These are phyloP conservation scores for Ophion ventricosus DNA, from an alignment of 2,888 invertebrate genomes.

Conservation along the genomic window DNA sequence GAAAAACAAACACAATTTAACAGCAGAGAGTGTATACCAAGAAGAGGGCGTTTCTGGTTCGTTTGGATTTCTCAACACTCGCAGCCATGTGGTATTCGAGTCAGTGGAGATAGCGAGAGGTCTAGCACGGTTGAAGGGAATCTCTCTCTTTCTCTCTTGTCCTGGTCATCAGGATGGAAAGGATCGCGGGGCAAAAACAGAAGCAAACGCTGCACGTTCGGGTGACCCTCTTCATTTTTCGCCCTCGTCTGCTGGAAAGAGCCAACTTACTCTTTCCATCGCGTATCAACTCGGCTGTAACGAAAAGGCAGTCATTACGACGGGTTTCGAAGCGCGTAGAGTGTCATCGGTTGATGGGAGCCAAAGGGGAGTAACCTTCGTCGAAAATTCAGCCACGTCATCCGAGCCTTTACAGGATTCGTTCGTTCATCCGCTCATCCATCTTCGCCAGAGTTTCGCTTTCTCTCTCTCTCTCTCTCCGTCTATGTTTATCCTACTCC, in stretches of 20 bases:
- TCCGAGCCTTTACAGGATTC: constrained; percentile 33
- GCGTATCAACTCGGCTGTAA: constrained; percentile 28
- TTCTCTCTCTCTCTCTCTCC: background rate
- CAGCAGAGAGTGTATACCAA: constrained; percentile 11
- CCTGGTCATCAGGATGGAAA: constrained; percentile 30
- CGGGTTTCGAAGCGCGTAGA: constrained; percentile 7
- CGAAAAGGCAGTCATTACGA: constrained; percentile 53
- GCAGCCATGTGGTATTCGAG: constrained; percentile 60
- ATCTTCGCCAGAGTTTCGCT: constrained; percentile 1
- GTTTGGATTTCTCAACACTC: constrained; percentile 54
- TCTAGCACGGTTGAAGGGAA: constrained; percentile 43
- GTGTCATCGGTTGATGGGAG: constrained; percentile 7
- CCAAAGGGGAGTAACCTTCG: constrained; percentile 22
- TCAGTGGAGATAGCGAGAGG: constrained; percentile 19
- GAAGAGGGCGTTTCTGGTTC: constrained; percentile 34
- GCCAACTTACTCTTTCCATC: constrained; percentile 17
- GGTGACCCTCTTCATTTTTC: constrained; percentile 58
- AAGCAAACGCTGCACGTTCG: constrained; percentile 32
- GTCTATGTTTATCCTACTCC: background rate
- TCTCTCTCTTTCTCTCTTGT: constrained; percentile 27
- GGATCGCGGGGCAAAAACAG: constrained; percentile 41
- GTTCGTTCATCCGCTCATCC: constrained; percentile 35
- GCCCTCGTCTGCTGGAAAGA: constrained; percentile 30
- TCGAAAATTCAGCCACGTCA: constrained; percentile 54
- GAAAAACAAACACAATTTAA: constrained; percentile 58